phyloP scores from a whole-genome alignment of 2,888 invertebrate genomes.

The Rhogogaster chlorosoma region DNA sequence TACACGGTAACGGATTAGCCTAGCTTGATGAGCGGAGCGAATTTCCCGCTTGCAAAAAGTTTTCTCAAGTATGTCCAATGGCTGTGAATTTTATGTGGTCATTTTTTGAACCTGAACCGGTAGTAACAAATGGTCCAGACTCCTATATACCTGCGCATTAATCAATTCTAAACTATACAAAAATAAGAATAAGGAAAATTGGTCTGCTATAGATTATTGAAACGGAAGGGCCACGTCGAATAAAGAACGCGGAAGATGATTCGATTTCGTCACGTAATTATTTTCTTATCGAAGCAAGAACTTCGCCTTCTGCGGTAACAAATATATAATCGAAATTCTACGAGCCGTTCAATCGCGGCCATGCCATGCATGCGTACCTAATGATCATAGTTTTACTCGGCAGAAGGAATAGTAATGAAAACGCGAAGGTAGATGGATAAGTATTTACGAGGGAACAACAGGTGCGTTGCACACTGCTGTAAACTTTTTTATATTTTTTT shows the following conservation, averaged over 20 bases:
- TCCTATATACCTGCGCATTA: background rate
- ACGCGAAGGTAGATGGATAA: background rate
- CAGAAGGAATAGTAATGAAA: background rate
- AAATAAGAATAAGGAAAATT: background rate
- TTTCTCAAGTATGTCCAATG: background rate
- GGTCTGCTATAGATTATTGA: background rate
- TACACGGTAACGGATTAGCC: constrained; percentile 23
- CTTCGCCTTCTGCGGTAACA: background rate
- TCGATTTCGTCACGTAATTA: background rate
- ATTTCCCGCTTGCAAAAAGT: constrained; percentile 11
- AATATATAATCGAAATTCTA: background rate
- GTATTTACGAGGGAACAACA: background rate
- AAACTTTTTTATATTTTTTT: background rate
- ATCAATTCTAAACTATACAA: background rate
- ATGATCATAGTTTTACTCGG: background rate
- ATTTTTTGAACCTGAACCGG: background rate
- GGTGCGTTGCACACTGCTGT: background rate
- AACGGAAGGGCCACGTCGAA: background rate
- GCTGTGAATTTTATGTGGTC: background rate
- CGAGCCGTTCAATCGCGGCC: background rate
- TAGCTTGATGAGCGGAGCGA: background rate
- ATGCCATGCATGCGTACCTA: background rate
- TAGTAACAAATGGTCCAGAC: background rate
- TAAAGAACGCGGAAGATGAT: background rate
- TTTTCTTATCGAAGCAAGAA: background rate